These are phyloP conservation scores for Sternotherus odoratus DNA, from an alignment of 2,797 vertebrate genomes.

Conservation along the genomic window DNA sequence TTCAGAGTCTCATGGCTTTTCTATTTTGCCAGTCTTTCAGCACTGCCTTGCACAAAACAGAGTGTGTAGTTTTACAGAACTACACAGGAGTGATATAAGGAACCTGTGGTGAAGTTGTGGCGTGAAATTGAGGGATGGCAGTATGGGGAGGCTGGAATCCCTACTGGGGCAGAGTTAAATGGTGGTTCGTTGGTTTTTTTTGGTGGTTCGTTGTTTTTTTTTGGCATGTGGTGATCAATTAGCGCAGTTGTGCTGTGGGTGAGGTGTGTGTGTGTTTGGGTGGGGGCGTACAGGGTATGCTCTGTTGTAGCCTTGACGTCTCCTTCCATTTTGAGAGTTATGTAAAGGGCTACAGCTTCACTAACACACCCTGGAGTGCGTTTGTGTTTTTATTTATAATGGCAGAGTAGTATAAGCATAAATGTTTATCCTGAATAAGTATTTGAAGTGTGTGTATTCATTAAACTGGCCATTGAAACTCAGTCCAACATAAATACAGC, in stretches of 20 bases:
- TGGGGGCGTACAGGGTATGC: neutral
- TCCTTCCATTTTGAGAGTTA: slow-evolving; percentile 18
- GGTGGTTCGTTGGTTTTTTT: neutral
- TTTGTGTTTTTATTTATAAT: slow-evolving; percentile 4
- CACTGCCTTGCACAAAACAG: neutral
- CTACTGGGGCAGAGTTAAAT: neutral
- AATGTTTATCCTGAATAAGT: slow-evolving; percentile 7
- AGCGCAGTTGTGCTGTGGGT: neutral
- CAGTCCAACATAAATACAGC: slow-evolving; percentile 36
- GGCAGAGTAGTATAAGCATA: neutral
- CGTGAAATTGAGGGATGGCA: neutral
- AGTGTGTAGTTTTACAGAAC: neutral
- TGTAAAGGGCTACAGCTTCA: rapidly evolving
- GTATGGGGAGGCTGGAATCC: neutral
- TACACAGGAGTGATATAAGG: neutral
- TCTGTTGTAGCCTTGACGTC: neutral
- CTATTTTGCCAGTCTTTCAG: slow-evolving; percentile 11
- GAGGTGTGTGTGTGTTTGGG: neutral
- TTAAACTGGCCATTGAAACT: slow-evolving; percentile 39
- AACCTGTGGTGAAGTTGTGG: rapidly evolving
- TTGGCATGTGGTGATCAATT: neutral
- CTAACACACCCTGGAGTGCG: neutral
- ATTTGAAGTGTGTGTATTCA: slow-evolving; percentile 11
- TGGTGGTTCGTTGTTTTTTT: neutral
- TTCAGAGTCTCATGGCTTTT: slow-evolving; percentile 5